Evolutionary conservation across 2,113 vertebrate genomes (phyloP).

Genomic region (Vimba vimba): DNA sequence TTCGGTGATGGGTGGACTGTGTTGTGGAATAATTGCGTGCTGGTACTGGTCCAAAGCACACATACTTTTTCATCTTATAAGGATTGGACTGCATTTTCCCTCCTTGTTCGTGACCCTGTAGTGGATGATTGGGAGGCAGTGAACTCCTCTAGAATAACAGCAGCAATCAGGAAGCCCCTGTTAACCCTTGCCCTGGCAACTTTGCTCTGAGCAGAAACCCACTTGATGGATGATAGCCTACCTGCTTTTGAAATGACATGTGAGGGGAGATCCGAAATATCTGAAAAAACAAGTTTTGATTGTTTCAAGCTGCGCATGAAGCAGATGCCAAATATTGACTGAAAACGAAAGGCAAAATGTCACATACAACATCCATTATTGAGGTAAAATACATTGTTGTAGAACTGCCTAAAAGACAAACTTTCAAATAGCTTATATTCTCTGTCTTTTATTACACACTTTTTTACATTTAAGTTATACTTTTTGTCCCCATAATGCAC

Average conservation of each 20-base stretch:
- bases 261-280: conserved; percentile 28
- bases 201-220: conserved; percentile 34
- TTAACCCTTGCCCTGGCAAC: conserved; percentile 40
- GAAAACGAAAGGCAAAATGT: not conserved
- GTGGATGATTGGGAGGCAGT: conserved; percentile 52
- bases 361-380: conserved; percentile 30
- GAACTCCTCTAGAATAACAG: conserved; percentile 56
- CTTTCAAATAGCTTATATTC: not conserved
- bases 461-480: not conserved
- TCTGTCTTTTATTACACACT: not conserved
- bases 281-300: conserved; percentile 45
- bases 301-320: conserved; percentile 46
- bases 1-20: conserved; percentile 23
- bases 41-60: conserved; percentile 47
- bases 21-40: conserved; percentile 40
- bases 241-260: conserved; percentile 36
- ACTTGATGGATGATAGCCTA: conserved; percentile 49
- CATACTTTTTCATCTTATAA: conserved; percentile 53
- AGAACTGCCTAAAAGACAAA: not conserved
- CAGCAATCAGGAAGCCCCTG: conserved; percentile 47
- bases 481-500: conserved; percentile 12
- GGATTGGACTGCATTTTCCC: conserved; percentile 37
- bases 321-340: conserved; percentile 33
- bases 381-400: conserved; percentile 2
- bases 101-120: conserved; percentile 44